Evolutionary conservation across 2,113 vertebrate genomes (phyloP), one percentile per base, ranked within the genome.

Genomic region (Nansenia antarctica): DNA sequence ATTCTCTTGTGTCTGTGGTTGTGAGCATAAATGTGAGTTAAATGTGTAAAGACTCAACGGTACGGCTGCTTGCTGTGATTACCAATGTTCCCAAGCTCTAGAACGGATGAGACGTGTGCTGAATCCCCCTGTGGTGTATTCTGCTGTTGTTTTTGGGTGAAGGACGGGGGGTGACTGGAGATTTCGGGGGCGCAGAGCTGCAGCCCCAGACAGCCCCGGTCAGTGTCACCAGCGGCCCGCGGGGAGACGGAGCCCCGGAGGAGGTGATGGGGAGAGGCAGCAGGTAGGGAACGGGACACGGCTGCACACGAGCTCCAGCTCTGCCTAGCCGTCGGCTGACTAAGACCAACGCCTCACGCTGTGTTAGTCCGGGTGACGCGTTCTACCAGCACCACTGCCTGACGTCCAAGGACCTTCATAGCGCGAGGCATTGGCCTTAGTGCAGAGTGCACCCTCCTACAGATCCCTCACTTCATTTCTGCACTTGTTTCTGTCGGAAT

Each of bases 141-240:
- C 14, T 32, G 12, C 30, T 77, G 47, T 61, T 27, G 77, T 27
- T n/a, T n/a, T 61, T 69, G 1, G 18, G 6, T 84, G 57, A 68
- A 94, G 93, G 89, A 58, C 78, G 85, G 78, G 89, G 87, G 58
- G 65, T 81, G 9, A 27, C 70, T 18, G 68, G 62, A 32, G 85
- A 80, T 49, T 1, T 31, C 5, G 24, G 20, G n/a, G n/a, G n/a
- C 3, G 52, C 18, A 24, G 86, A 91, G 34, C 9, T 53, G 29
- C 85, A 80, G 63, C 55, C 80, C 49, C 80, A 58, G 3, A 49
- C 39, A 20, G 5, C 63, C 18, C 76, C 67, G 15, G 32, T 30
- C 20, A 72, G 61, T n/a, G 42, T 69, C 11, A 3, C 18, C 65
- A 55, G 34, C 29, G 37, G 63, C 64, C 77, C 67, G 65, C 70